These are phyloP conservation scores for Parnassius glacialis DNA, from an alignment of 2,888 invertebrate species.

Conservation along the genomic window DNA sequence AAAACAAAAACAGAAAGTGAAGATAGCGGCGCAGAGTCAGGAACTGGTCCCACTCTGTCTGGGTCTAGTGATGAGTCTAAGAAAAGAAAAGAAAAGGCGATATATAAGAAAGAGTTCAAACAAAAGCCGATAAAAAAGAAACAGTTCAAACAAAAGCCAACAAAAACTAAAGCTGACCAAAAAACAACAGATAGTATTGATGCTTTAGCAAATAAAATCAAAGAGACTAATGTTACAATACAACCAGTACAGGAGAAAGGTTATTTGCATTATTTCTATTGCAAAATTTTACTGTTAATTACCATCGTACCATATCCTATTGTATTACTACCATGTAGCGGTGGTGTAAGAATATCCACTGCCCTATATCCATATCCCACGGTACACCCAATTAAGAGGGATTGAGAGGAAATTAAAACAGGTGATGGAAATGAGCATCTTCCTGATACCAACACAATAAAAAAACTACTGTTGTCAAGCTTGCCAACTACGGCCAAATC, in stretches of 20 bases:
- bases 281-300: too few species aligned
- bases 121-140: conserved; percentile 29
- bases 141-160: conserved; percentile 29
- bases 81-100: conserved; percentile 31
- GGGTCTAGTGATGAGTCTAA: conserved; percentile 43
- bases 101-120: conserved; percentile 28
- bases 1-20: conserved; percentile 50
- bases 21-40: conserved; percentile 72
- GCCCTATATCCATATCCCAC: too few species aligned
- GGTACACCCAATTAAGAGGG: too few species aligned
- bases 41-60: conserved; percentile 44
- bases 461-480: too few species aligned
- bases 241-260: conserved; percentile 63
- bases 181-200: conserved; percentile 42
- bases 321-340: too few species aligned
- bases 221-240: conserved; percentile 47
- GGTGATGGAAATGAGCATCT: too few species aligned
- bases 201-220: conserved; percentile 50
- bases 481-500: too few species aligned
- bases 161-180: conserved; percentile 28
- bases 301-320: too few species aligned
- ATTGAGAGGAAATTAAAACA: too few species aligned
- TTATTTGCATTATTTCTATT: conserved; percentile 28
- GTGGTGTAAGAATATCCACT: too few species aligned
- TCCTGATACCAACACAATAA: too few species aligned